A percentile compares a stretch with the other conserved stretches of the same genome.
These are phyloP conservation scores for Phaonia tiefii DNA, from an alignment of 2,888 invertebrate species.

Conservation along the genomic window DNA sequence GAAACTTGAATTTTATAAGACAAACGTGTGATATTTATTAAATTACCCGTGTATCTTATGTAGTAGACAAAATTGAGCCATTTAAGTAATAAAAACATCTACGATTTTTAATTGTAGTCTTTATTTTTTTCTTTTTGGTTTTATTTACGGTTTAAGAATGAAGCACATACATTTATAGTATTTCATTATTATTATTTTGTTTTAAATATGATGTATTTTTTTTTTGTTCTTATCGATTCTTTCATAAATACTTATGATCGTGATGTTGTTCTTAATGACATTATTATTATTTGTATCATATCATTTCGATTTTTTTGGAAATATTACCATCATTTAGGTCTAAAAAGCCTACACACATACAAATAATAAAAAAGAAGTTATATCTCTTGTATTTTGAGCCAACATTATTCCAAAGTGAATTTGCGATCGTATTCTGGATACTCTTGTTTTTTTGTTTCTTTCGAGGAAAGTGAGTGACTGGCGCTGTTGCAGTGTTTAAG, in stretches of 20 bases:
- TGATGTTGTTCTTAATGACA: background rate
- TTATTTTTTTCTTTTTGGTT: conserved; percentile 46
- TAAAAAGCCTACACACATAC: conserved; percentile 36
- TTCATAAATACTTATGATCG: conserved; percentile 27
- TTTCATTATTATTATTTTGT: conserved; percentile 51
- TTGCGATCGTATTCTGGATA: background rate
- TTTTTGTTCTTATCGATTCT: conserved; percentile 23
- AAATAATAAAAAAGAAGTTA: background rate
- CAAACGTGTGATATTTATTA: no score
- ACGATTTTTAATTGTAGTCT: no score
- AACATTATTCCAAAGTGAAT: conserved; percentile 9
- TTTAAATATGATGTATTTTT: conserved; percentile 23
- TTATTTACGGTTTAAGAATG: conserved; percentile 59
- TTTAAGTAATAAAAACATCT: no score
- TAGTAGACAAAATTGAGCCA: no score
- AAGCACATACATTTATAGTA: conserved; percentile 67
- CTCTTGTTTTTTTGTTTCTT: background rate
- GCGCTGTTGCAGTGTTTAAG: background rate
- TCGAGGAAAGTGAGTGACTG: background rate
- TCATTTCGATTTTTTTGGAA: background rate
- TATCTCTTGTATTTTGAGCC: conserved; percentile 32
- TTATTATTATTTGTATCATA: conserved; percentile 26
- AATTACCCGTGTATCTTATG: no score
- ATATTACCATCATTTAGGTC: conserved; percentile 24
- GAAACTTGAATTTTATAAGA: no score